Conservation (phyloP, 2,888 invertebrate genomes). For the Caenorhabditis sp. region DNA sequence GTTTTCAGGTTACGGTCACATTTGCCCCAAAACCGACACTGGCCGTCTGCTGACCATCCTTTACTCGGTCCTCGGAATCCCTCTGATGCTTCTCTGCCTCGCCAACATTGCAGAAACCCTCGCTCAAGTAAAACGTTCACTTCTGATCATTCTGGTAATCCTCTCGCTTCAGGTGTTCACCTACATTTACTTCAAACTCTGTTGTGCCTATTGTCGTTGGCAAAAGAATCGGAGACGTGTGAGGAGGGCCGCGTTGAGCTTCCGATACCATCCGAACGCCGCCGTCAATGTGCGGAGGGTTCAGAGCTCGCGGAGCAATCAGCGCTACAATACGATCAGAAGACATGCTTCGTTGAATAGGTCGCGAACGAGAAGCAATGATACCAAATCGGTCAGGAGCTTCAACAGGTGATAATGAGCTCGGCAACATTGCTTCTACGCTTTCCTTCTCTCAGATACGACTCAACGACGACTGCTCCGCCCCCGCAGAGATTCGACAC, state of each 20-base stretch:
- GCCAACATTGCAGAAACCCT: constrained; percentile 82
- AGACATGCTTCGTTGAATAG: constrained; percentile 73
- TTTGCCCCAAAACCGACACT: constrained; percentile 89
- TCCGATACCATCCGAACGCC: constrained; percentile 78
- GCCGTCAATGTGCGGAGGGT: constrained; percentile 77
- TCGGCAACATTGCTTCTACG: too few relatives aligned
- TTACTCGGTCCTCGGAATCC: constrained; percentile 88
- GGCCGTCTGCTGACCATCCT: constrained; percentile 91
- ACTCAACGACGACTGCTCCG: constrained; percentile 36
- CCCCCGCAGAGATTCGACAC: constrained; percentile 67
- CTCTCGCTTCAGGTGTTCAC: constrained; percentile 79
- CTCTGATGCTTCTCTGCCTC: constrained; percentile 81
- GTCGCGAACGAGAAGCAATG: constrained; percentile 56
- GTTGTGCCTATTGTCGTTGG: constrained; percentile 79
- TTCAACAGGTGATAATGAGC: constrained; percentile 70
- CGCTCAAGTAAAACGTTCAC: constrained; percentile 80
- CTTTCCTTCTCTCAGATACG: constrained; percentile 52
- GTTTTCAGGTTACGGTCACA: constrained; percentile 93
- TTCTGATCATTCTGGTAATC: neutral
- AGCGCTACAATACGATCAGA: constrained; percentile 72
- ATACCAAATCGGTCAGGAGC: constrained; percentile 75
- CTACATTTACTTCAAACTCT: constrained; percentile 80
- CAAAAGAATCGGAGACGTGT: constrained; percentile 75
- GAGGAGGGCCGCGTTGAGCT: constrained; percentile 76
- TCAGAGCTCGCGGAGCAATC: constrained; percentile 75